These are phyloP conservation scores for Torymus auratus DNA, from an alignment of 2,888 invertebrate species.

Conservation along the genomic window DNA sequence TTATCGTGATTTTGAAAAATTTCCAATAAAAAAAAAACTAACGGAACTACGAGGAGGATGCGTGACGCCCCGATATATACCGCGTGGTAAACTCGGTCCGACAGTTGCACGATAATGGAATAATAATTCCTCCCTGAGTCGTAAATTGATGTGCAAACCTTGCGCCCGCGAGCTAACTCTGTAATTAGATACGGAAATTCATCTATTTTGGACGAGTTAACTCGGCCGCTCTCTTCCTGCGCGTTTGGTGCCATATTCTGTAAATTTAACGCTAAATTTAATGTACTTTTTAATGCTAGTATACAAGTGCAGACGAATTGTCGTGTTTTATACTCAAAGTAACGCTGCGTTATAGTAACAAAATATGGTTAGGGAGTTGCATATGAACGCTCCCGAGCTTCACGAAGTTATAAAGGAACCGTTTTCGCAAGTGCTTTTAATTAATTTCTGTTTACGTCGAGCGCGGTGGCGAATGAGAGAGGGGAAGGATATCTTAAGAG, in stretches of 20 bases:
- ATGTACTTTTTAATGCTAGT: no score
- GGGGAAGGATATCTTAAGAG: neutral
- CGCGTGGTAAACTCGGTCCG: conserved; percentile 39
- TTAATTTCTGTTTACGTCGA: conserved; percentile 51
- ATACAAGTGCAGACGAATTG: no score
- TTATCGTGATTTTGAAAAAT: no score
- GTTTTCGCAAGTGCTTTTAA: conserved; percentile 34
- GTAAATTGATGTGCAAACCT: conserved; percentile 50
- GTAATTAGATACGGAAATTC: neutral
- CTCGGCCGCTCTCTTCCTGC: no score
- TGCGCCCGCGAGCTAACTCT: conserved; percentile 29
- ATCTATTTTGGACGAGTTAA: no score
- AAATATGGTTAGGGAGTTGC: neutral
- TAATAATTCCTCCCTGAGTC: conserved; percentile 39
- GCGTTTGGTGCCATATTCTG: no score
- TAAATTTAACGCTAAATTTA: no score
- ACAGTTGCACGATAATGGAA: conserved; percentile 48
- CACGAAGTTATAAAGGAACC: conserved; percentile 41
- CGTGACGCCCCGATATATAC: neutral
- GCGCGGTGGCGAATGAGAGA: neutral
- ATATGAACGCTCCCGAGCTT: conserved; percentile 22
- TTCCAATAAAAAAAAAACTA: no score
- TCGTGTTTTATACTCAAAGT: no score
- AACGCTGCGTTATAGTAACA: no score
- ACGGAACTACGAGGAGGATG: no score